Evolutionary conservation across 1,140 invertebrate genomes (phyloP), one percentile per base, ranked within the genome.

Genomic region (Euglossa dilemma): DNA sequence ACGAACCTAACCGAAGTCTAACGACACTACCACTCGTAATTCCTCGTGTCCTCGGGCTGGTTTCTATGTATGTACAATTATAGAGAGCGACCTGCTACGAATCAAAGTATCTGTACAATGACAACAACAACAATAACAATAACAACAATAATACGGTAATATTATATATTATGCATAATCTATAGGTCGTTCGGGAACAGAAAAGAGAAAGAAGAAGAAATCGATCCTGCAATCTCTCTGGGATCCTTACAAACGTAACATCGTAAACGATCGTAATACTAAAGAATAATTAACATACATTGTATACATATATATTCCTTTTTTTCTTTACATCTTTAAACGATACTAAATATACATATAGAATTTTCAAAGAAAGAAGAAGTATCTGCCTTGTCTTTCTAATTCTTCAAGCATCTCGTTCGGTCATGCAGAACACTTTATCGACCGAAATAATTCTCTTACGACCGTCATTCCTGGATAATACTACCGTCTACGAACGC

Each of bases 11-110:
- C 12, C 12, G 14, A 61, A 81, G n/a, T 28, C 43, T 64, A 80
- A 73, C 70, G 20, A 78, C 64, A 87, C 43, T n/a, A 54, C 57
- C 69, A 64, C 67, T 85, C 36, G 36, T 57, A 20, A 47, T 54
- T 72, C 63, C 28, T 57, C 66, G 71, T 64, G 18, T 70, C 50
- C 72, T 50, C 73, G 47, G 59, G 57, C 47, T 70, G 18, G 7
- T 75, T 67, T 57, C 61, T 92, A 91, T 91, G 66, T 92, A 92
- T 91, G 66, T 92, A 92, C 90, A 91, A 78, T 89, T 84, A 88
- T 92, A 93, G 92, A 93, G 92, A 93, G 92, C 91, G 74, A 84
- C 78, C 63, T 86, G 73, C 85, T 86, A 86, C 80, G 64, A 86
- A 81, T 88, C 74, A 54, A 74, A 77, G 85, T 87, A 87, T 88